phyloP scores from a whole-genome alignment of 2,797 vertebrate genomes.

The Potorous gilbertii region DNA sequence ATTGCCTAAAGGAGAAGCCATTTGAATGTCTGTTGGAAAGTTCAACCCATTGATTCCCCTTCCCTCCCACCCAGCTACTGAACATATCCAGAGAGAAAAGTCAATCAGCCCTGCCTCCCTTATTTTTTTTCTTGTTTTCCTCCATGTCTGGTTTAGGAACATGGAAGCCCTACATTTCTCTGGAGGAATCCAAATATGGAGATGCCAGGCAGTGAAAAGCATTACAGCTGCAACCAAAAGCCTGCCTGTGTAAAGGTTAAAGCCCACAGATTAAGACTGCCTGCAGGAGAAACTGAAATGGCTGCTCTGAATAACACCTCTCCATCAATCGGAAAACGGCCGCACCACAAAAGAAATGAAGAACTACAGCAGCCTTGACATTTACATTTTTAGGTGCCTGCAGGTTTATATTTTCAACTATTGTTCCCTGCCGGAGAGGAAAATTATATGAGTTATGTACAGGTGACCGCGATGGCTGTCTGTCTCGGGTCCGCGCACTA shows the following conservation, averaged over 20 bases:
- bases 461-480: conserved; percentile 26
- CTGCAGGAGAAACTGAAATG: conserved; percentile 66
- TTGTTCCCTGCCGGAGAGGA: conserved; percentile 44
- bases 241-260: conserved; percentile 80
- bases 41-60: conserved; percentile 57
- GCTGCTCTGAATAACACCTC: conserved; percentile 74
- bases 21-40: conserved; percentile 33
- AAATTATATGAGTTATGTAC: conserved; percentile 56
- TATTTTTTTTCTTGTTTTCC: background rate
- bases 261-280: conserved; percentile 66
- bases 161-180: conserved; percentile 70
- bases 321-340: conserved; percentile 39
- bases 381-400: conserved; percentile 58
- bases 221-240: conserved; percentile 63
- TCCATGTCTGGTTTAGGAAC: conserved; percentile 73
- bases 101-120: conserved; percentile 58
- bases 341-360: conserved; percentile 32
- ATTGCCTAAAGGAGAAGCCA: conserved; percentile 23
- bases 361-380: conserved; percentile 32
- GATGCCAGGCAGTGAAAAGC: conserved; percentile 76
- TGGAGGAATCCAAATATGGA: conserved; percentile 66
- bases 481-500: background rate
- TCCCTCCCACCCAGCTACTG: background rate
- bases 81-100: conserved; percentile 48
- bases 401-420: conserved; percentile 73